These are phyloP conservation scores for Celastrina argiolus DNA, from an alignment of 2,888 invertebrate genomes.

Conservation along the genomic window DNA sequence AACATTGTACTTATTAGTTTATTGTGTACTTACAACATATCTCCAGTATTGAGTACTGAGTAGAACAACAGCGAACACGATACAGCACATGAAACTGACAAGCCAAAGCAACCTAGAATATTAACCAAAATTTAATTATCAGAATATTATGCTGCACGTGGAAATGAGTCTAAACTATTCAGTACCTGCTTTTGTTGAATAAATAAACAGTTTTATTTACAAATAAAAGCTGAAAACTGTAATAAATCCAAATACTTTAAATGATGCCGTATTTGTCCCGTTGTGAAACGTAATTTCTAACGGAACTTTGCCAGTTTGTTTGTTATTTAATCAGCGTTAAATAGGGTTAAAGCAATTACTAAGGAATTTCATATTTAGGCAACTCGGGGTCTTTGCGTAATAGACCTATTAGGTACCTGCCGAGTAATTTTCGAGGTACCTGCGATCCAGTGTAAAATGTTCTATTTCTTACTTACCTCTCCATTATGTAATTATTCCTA, in stretches of 20 bases:
- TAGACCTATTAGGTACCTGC: neutral
- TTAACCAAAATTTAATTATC: neutral
- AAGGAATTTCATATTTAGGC: constrained; percentile 1
- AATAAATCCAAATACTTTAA: neutral
- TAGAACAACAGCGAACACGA: constrained; percentile 45
- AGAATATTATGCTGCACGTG: neutral
- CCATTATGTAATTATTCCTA: constrained; percentile 55
- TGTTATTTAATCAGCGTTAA: constrained; percentile 11
- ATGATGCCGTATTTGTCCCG: neutral
- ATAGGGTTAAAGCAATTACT: constrained; percentile 4
- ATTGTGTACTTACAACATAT: constrained; percentile 52
- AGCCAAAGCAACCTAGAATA: constrained; percentile 59
- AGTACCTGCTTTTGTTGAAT: neutral
- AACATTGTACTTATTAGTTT: neutral
- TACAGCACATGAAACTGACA: constrained; percentile 44
- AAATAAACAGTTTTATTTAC: neutral
- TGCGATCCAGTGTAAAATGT: neutral
- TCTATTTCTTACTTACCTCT: constrained; percentile 45
- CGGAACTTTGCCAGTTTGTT: constrained; percentile 3
- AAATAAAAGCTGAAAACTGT: neutral
- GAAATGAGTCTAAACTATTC: neutral
- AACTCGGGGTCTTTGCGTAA: neutral
- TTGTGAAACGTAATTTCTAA: neutral
- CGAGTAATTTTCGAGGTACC: neutral
- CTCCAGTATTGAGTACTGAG: constrained; percentile 51